Conservation (phyloP, 2,797 vertebrate species). For the Microctenopoma steveboyesi region DNA sequence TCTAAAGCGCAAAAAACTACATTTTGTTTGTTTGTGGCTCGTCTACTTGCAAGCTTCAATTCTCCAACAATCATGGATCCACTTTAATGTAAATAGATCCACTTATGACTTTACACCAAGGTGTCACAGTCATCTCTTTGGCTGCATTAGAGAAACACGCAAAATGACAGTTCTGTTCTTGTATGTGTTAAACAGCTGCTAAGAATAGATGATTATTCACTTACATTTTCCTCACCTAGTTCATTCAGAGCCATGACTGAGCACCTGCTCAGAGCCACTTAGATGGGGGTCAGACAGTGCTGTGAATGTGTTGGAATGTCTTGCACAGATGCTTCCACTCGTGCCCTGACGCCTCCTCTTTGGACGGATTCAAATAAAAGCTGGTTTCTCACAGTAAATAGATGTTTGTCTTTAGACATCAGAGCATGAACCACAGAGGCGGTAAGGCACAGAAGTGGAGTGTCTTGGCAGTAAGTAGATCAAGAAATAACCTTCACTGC, state of each 20-base stretch:
- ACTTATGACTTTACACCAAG: constrained; percentile 24
- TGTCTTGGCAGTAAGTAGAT: constrained; percentile 61
- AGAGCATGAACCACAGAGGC: constrained; percentile 41
- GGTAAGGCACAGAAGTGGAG: constrained; percentile 35
- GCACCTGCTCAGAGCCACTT: constrained; percentile 35
- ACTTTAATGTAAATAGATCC: constrained; percentile 26
- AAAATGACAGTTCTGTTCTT: constrained; percentile 1
- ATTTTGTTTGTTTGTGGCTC: not conserved
- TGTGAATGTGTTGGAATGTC: constrained; percentile 9
- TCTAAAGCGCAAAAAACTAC: not conserved
- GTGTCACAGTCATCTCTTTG: constrained; percentile 6
- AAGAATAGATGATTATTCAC: constrained; percentile 27
- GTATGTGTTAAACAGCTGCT: constrained; percentile 3
- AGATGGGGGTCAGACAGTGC: constrained; percentile 31
- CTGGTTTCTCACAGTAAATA: constrained; percentile 19
- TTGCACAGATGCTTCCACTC: constrained; percentile 27
- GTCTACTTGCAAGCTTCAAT: constrained; percentile 10
- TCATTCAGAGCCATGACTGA: constrained; percentile 36
- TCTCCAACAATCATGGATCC: not conserved
- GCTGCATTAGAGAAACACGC: constrained; percentile 18
- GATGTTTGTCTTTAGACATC: constrained; percentile 43
- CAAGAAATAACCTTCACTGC: constrained; percentile 64
- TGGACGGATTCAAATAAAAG: constrained; percentile 42
- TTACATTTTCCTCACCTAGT: constrained; percentile 30
- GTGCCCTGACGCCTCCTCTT: constrained; percentile 25